These are phyloP conservation scores for Polymixis lichenea DNA, from an alignment of 2,888 invertebrate genomes.

Conservation along the genomic window DNA sequence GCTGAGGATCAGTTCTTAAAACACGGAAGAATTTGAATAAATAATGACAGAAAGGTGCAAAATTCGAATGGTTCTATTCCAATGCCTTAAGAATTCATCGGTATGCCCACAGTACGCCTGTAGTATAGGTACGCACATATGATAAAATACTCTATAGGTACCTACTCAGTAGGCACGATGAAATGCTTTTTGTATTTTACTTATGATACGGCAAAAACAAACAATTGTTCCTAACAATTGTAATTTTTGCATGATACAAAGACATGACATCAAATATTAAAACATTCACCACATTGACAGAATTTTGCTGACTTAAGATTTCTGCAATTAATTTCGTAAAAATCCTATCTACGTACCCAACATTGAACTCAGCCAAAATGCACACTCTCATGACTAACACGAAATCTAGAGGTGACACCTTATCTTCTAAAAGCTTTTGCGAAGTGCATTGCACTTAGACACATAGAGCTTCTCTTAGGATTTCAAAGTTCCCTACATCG, in stretches of 20 bases:
- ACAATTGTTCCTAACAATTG: no score
- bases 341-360: background rate
- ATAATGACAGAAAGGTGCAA: background rate
- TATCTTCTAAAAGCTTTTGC: slow-evolving; percentile 23
- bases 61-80: no score
- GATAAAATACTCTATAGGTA: background rate
- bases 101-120: no score
- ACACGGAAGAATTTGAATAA: background rate
- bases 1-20: background rate
- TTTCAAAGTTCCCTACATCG: slow-evolving; percentile 9
- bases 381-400: background rate
- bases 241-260: background rate
- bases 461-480: slow-evolving; percentile 19
- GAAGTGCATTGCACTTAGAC: slow-evolving; percentile 21
- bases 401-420: background rate
- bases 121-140: no score
- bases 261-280: background rate
- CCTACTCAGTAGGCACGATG: background rate
- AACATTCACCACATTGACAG: background rate
- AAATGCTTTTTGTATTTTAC: background rate
- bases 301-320: background rate
- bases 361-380: slow-evolving; percentile 9
- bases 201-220: background rate
- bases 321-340: background rate
- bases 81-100: no score